A percentile compares a stretch with the other conserved stretches of the same genome.
Conservation (phyloP, 2,797 vertebrate genomes). For the Leptoclinus maculatus region DNA sequence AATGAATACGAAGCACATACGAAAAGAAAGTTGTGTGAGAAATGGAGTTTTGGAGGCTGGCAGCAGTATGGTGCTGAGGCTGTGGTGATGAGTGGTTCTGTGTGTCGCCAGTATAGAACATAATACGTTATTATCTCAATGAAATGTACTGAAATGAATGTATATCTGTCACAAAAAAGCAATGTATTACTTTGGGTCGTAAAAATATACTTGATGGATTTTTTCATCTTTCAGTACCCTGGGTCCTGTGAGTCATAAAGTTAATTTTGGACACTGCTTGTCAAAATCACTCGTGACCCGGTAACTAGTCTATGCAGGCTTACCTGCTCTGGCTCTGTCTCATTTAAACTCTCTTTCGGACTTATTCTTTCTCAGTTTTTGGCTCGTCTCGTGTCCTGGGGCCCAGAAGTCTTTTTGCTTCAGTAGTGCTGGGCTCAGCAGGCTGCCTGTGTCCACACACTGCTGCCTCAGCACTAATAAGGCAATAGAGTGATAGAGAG, state of each 20-base stretch:
- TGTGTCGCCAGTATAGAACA: neutral
- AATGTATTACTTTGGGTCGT: neutral
- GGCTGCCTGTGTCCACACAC: conserved; percentile 78
- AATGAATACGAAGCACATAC: neutral
- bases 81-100: neutral
- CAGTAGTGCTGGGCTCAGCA: conserved; percentile 86
- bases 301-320: conserved; percentile 26
- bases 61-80: neutral
- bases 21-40: neutral
- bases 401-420: conserved; percentile 81
- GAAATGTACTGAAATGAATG: neutral
- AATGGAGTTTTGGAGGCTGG: neutral
- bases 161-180: neutral
- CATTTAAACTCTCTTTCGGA: conserved; percentile 40
- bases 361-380: conserved; percentile 64
- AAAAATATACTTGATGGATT: neutral
- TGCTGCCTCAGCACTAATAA: conserved; percentile 86
- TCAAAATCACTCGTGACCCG: conserved; percentile 45
- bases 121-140: neutral
- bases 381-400: conserved; percentile 65
- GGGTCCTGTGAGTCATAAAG: neutral
- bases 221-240: neutral
- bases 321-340: conserved; percentile 30
- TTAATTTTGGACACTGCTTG: neutral
- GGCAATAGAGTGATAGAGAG: conserved; percentile 79